phyloP scores from a whole-genome alignment of 2,113 vertebrate species.

The Lepisosteus oculatus region DNA sequence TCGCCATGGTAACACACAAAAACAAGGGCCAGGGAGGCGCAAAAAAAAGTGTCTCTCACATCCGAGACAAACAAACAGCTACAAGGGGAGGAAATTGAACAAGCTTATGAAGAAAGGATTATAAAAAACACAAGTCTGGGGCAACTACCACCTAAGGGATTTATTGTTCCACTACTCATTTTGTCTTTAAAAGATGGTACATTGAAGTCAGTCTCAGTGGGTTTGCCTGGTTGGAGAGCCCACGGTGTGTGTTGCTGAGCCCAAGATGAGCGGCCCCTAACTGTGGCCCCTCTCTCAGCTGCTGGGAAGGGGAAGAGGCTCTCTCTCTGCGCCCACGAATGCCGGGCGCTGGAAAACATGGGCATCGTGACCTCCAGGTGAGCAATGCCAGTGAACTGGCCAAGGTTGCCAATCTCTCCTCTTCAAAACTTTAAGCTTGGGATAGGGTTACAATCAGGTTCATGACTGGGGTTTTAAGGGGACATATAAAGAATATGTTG shows the following conservation, averaged over 20 bases:
- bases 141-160: not conserved
- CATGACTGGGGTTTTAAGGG: too few species aligned
- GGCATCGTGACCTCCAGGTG: constrained; percentile 53
- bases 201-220: not conserved
- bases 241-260: not conserved
- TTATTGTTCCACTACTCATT: too few species aligned
- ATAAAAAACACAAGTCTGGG: constrained; percentile 18
- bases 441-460: too few species aligned
- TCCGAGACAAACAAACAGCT: constrained; percentile 19
- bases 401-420: too few species aligned
- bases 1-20: constrained; percentile 54
- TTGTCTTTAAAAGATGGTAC: too few species aligned
- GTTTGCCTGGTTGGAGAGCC: not conserved
- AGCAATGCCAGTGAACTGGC: not conserved
- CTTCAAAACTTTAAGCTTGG: too few species aligned
- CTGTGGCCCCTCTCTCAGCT: constrained; percentile 20
- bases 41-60: constrained; percentile 5
- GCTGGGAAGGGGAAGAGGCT: constrained; percentile 19
- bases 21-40: constrained; percentile 30
- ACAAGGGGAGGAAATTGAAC: constrained; percentile 8
- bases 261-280: constrained; percentile 19
- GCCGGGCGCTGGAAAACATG: constrained; percentile 43
- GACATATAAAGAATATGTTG: too few species aligned
- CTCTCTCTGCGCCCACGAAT: constrained; percentile 41
- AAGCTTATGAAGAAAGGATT: constrained; percentile 6